Conservation (phyloP, 2,113 vertebrate species). For the Tyto alba region DNA sequence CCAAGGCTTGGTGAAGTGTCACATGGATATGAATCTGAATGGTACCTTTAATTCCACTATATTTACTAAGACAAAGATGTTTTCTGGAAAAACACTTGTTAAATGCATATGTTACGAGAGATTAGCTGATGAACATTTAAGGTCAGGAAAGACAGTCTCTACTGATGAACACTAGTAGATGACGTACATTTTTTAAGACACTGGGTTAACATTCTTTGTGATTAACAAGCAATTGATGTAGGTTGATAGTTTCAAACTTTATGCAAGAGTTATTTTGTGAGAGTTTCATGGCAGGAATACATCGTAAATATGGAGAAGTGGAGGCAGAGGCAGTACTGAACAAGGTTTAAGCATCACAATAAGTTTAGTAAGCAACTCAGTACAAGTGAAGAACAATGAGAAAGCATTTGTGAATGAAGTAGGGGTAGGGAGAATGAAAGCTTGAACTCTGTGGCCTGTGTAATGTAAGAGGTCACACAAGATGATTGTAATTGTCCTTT, state of each 20-base stretch:
- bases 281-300: not conserved
- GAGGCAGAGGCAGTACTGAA: not conserved
- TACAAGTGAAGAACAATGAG: not conserved
- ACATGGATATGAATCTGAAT: not conserved
- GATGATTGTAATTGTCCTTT: conserved; percentile 32
- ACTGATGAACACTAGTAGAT: not conserved
- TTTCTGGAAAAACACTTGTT: not conserved
- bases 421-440: not conserved
- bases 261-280: not conserved
- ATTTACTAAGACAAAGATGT: not conserved
- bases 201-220: not conserved
- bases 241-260: not conserved
- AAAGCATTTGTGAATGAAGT: not conserved
- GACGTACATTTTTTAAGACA: not conserved
- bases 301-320: not conserved
- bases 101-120: not conserved
- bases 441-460: not conserved
- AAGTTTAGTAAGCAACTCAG: not conserved
- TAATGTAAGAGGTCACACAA: not conserved
- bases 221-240: not conserved
- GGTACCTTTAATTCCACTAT: not conserved
- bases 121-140: not conserved
- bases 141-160: not conserved
- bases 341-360: not conserved
- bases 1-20: not conserved